These are phyloP conservation scores for Tachycineta bicolor DNA, from an alignment of 2,113 vertebrate species.

Conservation along the genomic window DNA sequence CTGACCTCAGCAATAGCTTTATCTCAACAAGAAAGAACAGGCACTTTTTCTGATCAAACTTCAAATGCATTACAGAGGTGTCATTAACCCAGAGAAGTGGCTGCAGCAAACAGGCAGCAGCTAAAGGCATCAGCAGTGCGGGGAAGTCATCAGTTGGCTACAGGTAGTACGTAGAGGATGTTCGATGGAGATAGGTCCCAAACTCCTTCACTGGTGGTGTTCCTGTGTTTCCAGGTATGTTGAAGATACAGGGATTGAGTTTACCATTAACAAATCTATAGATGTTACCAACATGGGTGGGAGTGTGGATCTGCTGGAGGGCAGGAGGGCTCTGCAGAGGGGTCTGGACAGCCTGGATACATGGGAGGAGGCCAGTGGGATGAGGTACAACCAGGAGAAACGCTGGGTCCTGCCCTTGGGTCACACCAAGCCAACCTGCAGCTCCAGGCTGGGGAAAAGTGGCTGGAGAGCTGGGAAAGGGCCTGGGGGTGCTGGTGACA, in stretches of 20 bases:
- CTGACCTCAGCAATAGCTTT: background rate
- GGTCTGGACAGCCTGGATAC: background rate
- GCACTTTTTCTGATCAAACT: background rate
- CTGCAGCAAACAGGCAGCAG: background rate
- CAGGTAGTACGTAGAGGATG: background rate
- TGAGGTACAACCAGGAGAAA: background rate
- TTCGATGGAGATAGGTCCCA: background rate
- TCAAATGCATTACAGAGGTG: background rate
- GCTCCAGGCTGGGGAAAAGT: background rate
- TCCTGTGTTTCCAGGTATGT: background rate
- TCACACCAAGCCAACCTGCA: background rate
- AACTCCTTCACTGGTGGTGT: background rate
- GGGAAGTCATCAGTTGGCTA: background rate
- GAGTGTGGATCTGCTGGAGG: background rate
- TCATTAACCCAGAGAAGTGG: background rate
- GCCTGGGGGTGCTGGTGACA: background rate
- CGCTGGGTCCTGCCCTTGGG: background rate
- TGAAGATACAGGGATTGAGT: rapidly evolving
- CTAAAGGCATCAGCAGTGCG: background rate
- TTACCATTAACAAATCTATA: background rate
- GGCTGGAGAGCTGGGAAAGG: background rate
- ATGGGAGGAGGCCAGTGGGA: background rate
- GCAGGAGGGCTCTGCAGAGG: background rate
- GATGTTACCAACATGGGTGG: background rate
- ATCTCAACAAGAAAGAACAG: background rate